Conservation (phyloP, 2,797 vertebrate genomes). For the Poecilia wingei region DNA sequence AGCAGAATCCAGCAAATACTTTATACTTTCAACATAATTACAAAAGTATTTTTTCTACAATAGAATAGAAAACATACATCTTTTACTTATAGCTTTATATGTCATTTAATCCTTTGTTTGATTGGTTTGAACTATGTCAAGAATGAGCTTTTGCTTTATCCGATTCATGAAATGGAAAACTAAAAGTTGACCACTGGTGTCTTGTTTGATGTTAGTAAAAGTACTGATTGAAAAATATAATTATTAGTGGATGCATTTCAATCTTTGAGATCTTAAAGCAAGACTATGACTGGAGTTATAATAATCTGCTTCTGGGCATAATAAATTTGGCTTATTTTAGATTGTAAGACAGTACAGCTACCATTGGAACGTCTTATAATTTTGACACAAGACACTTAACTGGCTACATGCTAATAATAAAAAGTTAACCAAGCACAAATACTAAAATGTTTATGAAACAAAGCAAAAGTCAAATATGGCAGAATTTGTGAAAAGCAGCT, state of each 20-base stretch:
- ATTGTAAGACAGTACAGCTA: not conserved
- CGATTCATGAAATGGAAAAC: constrained; percentile 25
- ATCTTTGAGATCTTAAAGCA: constrained; percentile 26
- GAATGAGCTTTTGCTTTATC: constrained; percentile 27
- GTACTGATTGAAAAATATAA: constrained; percentile 1
- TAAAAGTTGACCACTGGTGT: constrained; percentile 8
- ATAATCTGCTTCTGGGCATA: not conserved
- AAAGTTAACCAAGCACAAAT: not conserved
- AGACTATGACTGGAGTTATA: constrained; percentile 26
- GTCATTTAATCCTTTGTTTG: constrained; percentile 58
- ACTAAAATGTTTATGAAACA: not conserved
- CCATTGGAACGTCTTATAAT: not conserved
- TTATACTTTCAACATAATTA: constrained; percentile 96
- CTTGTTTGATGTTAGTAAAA: not conserved
- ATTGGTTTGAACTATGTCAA: constrained; percentile 51
- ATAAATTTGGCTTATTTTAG: not conserved
- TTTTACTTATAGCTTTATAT: constrained; percentile 81
- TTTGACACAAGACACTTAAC: not conserved
- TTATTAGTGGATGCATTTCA: not conserved
- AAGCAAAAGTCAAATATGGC: not conserved
- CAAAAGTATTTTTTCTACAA: constrained; percentile 94
- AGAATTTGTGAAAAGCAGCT: not conserved
- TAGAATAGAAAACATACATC: constrained; percentile 95
- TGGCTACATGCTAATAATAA: not conserved
- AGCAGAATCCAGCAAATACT: constrained; percentile 87